A percentile compares a stretch with the other conserved stretches of the same genome.
Evolutionary conservation across 2,113 vertebrate species (phyloP).

Genomic region (Ptychochromis oligacanthus): DNA sequence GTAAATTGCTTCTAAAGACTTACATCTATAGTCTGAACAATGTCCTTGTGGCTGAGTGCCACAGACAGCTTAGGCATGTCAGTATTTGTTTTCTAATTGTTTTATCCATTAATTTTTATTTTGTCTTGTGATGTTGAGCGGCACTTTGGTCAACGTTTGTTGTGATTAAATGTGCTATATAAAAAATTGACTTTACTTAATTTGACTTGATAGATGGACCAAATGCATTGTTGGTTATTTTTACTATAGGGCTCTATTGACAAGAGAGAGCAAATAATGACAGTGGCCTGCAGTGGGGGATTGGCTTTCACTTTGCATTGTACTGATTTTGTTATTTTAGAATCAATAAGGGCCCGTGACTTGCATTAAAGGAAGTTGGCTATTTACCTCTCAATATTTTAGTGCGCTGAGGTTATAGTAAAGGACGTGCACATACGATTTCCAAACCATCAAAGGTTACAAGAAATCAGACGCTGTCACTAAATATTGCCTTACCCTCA

Average conservation of each 20-base stretch:
- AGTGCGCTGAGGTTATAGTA: background rate
- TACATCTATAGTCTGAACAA: background rate
- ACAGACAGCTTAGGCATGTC: background rate
- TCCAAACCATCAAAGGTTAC: background rate
- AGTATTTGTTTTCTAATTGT: conserved; percentile 7
- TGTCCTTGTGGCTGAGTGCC: background rate
- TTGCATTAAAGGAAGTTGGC: background rate
- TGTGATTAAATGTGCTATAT: conserved; percentile 10
- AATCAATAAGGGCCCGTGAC: background rate
- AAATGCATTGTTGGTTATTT: background rate
- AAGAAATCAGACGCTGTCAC: background rate
- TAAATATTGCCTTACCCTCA: conserved; percentile 80
- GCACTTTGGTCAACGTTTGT: background rate
- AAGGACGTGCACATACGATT: background rate
- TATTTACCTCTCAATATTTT: conserved; percentile 1
- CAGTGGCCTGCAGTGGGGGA: background rate
- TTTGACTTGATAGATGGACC: background rate
- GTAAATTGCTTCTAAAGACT: too few relatives aligned
- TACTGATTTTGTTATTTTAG: conserved; percentile 3
- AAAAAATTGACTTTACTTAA: background rate
- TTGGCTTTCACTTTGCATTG: background rate
- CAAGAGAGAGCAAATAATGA: conserved; percentile 2
- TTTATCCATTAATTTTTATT: background rate
- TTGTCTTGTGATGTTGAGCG: background rate
- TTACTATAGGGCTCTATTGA: background rate